A percentile compares a stretch with the other conserved stretches of the same genome.
Evolutionary conservation across 2,797 vertebrate genomes (phyloP).

Genomic region (Ibycter americanus): DNA sequence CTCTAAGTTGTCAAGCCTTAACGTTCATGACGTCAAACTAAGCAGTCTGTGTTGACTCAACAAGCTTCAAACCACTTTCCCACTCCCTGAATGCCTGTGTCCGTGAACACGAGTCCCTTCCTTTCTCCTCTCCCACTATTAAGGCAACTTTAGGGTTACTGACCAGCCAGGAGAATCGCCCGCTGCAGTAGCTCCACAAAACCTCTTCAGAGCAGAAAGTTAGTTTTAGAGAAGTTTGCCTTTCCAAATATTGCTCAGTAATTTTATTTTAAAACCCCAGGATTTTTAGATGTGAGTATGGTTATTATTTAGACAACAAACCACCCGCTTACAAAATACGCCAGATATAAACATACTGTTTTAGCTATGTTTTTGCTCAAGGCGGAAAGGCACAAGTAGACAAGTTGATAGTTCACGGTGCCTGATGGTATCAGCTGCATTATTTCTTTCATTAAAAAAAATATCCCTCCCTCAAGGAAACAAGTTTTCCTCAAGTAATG

Average conservation of each 20-base stretch:
- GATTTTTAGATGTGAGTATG: not conserved
- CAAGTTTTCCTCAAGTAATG: not conserved
- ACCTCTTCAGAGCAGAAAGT: not conserved
- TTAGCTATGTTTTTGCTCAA: not conserved
- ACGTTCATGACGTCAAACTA: not conserved
- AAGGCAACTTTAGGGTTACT: rapidly evolving
- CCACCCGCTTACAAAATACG: not conserved
- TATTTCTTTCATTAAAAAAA: not conserved
- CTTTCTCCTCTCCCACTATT: not conserved
- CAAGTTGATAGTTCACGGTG: not conserved
- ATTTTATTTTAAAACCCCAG: not conserved
- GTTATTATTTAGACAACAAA: not conserved
- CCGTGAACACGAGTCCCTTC: rapidly evolving
- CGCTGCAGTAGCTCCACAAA: not conserved
- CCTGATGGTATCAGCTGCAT: not conserved
- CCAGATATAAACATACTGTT: not conserved
- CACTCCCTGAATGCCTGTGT: not conserved
- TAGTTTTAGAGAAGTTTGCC: not conserved
- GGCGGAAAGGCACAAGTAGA: not conserved
- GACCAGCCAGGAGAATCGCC: not conserved
- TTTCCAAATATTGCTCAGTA: not conserved
- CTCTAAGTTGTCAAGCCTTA: not conserved
- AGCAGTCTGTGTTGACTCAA: not conserved
- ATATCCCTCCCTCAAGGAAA: not conserved
- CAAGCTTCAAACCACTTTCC: not conserved